Conservation (phyloP, 2,113 vertebrate species). For the Gavialis gangeticus region DNA sequence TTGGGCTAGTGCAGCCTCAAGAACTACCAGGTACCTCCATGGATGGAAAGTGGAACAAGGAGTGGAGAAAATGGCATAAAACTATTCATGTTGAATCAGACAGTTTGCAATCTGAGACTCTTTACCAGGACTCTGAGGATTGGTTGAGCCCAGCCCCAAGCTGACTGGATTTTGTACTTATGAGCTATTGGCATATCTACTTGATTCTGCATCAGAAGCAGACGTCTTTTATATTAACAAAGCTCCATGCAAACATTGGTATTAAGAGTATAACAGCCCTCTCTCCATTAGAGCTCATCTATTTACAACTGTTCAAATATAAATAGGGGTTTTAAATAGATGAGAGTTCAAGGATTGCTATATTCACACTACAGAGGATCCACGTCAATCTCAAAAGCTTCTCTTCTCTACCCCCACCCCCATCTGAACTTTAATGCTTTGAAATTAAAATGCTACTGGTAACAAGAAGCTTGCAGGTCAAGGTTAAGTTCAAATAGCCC, state of each 20-base stretch:
- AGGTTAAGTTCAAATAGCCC: background rate
- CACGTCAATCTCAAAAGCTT: background rate
- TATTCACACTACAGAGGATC: background rate
- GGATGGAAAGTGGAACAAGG: background rate
- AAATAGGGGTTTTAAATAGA: slow-evolving; percentile 71
- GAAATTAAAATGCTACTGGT: background rate
- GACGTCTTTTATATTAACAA: slow-evolving; percentile 34
- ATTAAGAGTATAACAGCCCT: background rate
- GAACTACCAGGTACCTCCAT: background rate
- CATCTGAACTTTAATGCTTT: background rate
- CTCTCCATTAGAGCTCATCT: slow-evolving; percentile 51
- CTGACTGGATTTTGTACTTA: slow-evolving; percentile 31
- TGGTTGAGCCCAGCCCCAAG: slow-evolving; percentile 36
- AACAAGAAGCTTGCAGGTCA: background rate
- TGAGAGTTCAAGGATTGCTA: slow-evolving; percentile 23
- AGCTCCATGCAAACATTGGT: slow-evolving; percentile 10
- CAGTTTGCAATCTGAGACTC: background rate
- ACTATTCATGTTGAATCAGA: background rate
- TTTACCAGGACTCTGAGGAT: slow-evolving; percentile 53
- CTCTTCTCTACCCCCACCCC: background rate
- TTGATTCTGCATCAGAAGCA: background rate
- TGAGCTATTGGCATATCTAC: background rate
- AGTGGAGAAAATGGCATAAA: background rate
- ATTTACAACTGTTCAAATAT: slow-evolving; percentile 71
- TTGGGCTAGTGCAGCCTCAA: too few species aligned